Percentiles rank a stretch among this genome's conserved stretches.
Conservation (phyloP, 2,888 invertebrate genomes). For the Prenolepis imparis region DNA sequence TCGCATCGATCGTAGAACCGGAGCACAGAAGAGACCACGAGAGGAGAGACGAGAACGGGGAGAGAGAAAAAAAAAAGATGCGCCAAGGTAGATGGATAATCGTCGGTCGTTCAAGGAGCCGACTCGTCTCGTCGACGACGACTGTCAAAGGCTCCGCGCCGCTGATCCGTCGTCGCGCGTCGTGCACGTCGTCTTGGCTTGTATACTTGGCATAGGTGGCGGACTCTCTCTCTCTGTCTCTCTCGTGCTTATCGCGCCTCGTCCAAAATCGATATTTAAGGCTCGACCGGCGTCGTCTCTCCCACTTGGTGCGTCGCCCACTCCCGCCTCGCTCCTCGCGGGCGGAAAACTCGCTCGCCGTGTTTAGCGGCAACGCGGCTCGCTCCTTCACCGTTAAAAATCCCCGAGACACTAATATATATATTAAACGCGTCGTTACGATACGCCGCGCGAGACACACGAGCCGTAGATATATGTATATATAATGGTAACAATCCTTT, state of each 20-base stretch:
- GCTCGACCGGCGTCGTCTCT: constrained; percentile 79
- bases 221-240: constrained; percentile 2
- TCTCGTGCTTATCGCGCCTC: constrained; percentile 69
- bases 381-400: no score
- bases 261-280: constrained; percentile 84
- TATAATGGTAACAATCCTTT: no score
- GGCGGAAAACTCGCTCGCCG: not conserved
- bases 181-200: constrained; percentile 36
- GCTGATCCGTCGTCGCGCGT: constrained; percentile 55
- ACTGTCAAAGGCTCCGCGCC: constrained; percentile 60
- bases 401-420: no score
- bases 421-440: not conserved
- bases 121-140: not conserved
- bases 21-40: not conserved
- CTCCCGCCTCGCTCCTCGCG: constrained; percentile 55
- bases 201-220: constrained; percentile 30
- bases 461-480: no score
- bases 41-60: not conserved
- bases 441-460: not conserved
- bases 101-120: no score
- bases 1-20: not conserved
- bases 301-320: constrained; percentile 74
- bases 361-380: not conserved
- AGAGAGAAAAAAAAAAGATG: not conserved
- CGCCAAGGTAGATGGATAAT: not conserved